Evolutionary conservation across 2,797 vertebrate genomes (phyloP).

Genomic region (Oryzias dopingdopingensis): DNA sequence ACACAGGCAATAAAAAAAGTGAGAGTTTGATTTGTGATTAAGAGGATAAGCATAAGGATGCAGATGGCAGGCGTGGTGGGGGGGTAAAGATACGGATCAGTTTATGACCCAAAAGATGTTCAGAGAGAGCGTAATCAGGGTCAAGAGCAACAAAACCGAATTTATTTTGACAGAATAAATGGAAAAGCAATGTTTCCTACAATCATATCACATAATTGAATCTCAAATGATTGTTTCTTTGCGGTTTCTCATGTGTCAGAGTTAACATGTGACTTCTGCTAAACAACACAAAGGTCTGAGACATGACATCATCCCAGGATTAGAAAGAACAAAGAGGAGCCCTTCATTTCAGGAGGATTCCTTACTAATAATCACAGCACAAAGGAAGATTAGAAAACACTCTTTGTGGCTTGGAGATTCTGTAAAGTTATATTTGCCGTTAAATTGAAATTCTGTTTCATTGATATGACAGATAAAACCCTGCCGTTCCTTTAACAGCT

Average conservation of each 20-base stretch:
- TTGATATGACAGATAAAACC: constrained; percentile 66
- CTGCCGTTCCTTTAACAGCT: constrained; percentile 73
- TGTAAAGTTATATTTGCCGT: constrained; percentile 67
- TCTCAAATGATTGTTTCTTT: constrained; percentile 71
- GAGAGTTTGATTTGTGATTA: constrained; percentile 50
- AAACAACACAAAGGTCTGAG: constrained; percentile 37
- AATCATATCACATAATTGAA: constrained; percentile 83
- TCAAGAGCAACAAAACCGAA: constrained; percentile 43
- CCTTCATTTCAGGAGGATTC: constrained; percentile 46
- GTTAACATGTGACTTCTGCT: constrained; percentile 63
- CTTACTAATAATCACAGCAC: constrained; percentile 46
- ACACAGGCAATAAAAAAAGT: constrained; percentile 46
- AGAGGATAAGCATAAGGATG: constrained; percentile 36
- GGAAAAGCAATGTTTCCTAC: constrained; percentile 59
- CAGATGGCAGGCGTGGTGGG: constrained; percentile 25
- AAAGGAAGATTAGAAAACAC: constrained; percentile 54
- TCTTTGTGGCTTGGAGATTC: constrained; percentile 49
- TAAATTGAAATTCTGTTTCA: constrained; percentile 73
- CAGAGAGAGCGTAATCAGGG: constrained; percentile 26
- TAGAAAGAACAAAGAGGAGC: constrained; percentile 42
- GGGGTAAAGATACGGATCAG: constrained; percentile 48
- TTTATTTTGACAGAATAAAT: constrained; percentile 46
- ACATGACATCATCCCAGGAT: constrained; percentile 42
- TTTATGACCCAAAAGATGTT: constrained; percentile 52
- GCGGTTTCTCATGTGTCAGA: constrained; percentile 60